These are phyloP conservation scores for Linnaemya tessellans DNA, from an alignment of 2,888 invertebrate genomes.

Conservation along the genomic window DNA sequence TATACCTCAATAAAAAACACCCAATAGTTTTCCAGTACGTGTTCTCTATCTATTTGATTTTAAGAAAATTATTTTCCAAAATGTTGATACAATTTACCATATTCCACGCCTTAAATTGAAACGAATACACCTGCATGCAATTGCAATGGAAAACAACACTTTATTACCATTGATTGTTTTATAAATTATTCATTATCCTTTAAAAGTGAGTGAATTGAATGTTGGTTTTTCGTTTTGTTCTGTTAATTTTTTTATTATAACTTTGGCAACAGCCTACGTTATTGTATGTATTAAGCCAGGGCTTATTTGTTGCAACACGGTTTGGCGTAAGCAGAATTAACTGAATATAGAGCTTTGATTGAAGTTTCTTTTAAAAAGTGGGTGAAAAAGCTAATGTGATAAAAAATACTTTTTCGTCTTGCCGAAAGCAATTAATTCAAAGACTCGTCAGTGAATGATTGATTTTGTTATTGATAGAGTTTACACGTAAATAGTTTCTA, in stretches of 20 bases:
- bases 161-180: slow-evolving; percentile 20
- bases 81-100: too few relatives aligned
- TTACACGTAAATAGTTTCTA: neutral
- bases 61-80: too few relatives aligned
- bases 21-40: too few relatives aligned
- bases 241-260: neutral
- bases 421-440: neutral
- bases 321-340: neutral
- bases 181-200: slow-evolving; percentile 71
- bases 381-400: neutral
- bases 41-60: too few relatives aligned
- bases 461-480: too few relatives aligned
- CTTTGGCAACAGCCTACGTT: slow-evolving; percentile 20
- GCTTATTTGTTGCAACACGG: neutral
- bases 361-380: neutral
- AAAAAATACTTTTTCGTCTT: neutral
- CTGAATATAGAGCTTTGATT: neutral
- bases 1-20: too few relatives aligned
- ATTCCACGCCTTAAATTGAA: slow-evolving; percentile 56
- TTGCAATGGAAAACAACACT: slow-evolving; percentile 17
- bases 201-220: slow-evolving; percentile 18
- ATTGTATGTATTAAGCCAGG: neutral
- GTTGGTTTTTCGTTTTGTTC: slow-evolving; percentile 50
- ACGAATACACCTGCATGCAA: slow-evolving; percentile 60
- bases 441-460: neutral